Base-by-base conservation (phyloP, 2,888 invertebrate species). In the Dynastes grantii region DNA sequence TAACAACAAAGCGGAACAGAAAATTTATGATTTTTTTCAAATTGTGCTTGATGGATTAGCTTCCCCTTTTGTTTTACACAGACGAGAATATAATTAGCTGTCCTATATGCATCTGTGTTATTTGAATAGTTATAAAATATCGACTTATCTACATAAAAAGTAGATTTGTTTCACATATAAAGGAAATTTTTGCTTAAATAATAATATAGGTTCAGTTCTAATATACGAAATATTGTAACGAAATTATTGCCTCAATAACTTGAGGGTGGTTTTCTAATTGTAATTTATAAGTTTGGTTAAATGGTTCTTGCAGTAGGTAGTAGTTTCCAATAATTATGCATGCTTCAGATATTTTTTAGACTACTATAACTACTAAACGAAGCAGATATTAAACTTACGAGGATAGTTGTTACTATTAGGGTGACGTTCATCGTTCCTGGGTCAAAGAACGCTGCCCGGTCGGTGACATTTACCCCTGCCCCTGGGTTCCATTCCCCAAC, bases 401-500 rank as follows among this genome's bases (percentile, higher is more conserved):
- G 89, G 85, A 94, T 94, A 13, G 95, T 95, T 79, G 94, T 94
- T 70, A 95, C 94, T 65, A 94, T 91, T n/a, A 95, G 89, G 1
- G 95, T 94, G 40, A 94, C 93, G 86, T 95, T 95, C 89, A 93
- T 92, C 0, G 92, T 90, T 16, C 93, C 93, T 1, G 93, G 91
- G 86, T 94, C 94, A 86, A 93, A 94, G 87, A 95, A 94, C 53
- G 94, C 92, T 11, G 92, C 91, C 13, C 91, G 90, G 86, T 94
- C 94, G 0, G 94, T 93, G 77, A 95, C 92, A 85, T 94, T 94
- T 29, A 95, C 91, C 71, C 94, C 92, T 32, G 88, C 89, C 55
- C 91, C 90, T 0, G 93, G 93, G 68, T 92, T 92, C 94, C 94
- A 95, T 86, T 94, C 94, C 0, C 95, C 95, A 68, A 95, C 94